phyloP scores from a whole-genome alignment of 2,113 vertebrate species.

The Cyrtonyx montezumae region DNA sequence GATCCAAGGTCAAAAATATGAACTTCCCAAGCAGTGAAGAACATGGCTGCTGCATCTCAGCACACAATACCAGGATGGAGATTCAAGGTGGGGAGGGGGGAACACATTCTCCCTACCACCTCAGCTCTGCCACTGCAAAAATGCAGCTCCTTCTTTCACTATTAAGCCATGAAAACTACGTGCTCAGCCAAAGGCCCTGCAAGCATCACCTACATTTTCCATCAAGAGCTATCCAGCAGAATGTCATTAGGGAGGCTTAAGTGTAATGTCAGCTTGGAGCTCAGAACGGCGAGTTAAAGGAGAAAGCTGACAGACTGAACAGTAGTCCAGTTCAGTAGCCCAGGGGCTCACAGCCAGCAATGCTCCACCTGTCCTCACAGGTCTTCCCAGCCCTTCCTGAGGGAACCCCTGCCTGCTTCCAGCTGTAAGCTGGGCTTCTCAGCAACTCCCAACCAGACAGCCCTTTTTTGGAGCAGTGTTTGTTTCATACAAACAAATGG shows the following conservation, averaged over 20 bases:
- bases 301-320: neutral
- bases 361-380: no score
- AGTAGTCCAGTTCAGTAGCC: neutral
- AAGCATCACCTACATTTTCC: neutral
- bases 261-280: neutral
- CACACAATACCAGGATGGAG: rapidly evolving
- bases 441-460: neutral
- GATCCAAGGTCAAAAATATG: neutral
- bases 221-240: neutral
- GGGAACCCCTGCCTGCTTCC: neutral
- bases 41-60: neutral
- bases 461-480: neutral
- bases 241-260: neutral
- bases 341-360: no score
- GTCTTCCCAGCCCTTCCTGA: neutral
- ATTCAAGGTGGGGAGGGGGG: neutral
- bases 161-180: neutral
- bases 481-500: rapidly evolving
- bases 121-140: neutral
- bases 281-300: neutral
- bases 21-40: neutral
- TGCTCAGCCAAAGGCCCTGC: neutral
- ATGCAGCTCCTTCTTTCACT: neutral
- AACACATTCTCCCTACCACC: neutral
- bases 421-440: neutral